Base-by-base conservation (phyloP, 2,113 vertebrate genomes). In the Ophthalmolycus amberensis region DNA sequence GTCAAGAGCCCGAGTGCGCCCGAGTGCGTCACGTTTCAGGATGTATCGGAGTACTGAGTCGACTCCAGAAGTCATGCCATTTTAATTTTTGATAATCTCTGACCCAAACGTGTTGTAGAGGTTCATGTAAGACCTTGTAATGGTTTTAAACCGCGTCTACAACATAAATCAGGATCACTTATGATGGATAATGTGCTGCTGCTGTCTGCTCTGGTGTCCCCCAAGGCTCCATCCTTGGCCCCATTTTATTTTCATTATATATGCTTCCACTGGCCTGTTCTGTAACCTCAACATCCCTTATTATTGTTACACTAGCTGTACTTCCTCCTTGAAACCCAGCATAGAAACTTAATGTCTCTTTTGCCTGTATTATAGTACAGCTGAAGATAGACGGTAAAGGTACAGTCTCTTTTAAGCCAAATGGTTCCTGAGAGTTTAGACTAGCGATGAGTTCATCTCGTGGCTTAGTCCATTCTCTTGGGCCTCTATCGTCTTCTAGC, bases 141-240 rank as follows among this genome's bases (percentile, higher is more conserved):
- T 27, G 11, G 22, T n/a, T 34, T 40, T 40, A 44, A 29, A 27
- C 44, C 6, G 3, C 25, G 10, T 68, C 9, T 12, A 48, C 14
- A 48, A 22, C 9, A 32, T 6, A 67, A 3, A 48, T 68, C 2
- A 27, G n/a, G 4, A 46, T 67, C 7, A 22, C 2, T 52, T 34
- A 12, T 14, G 5, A 69, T 50, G 12, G 9, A 16, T 44, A 27
- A 8, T 9, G 10, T 27, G 16, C n/a, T 27, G 25, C n/a, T 67
- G 6, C 42, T 46, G 65, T 29, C 9, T 22, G 10, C 1, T 34
- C 5, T 69, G 74, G 62, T 22, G 74, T 66, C 5, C 22, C 62
- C 7, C 74, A 54, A 29, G 74, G 74, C 62, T 54, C 63, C 11
- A 32, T 66, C 34, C 62, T 5, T 9, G 50, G 75, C 1, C 75